A percentile compares a stretch with the other conserved stretches of the same genome.
These are phyloP conservation scores for Kryptopterus vitreolus DNA, from an alignment of 2,797 vertebrate species.

Conservation along the genomic window DNA sequence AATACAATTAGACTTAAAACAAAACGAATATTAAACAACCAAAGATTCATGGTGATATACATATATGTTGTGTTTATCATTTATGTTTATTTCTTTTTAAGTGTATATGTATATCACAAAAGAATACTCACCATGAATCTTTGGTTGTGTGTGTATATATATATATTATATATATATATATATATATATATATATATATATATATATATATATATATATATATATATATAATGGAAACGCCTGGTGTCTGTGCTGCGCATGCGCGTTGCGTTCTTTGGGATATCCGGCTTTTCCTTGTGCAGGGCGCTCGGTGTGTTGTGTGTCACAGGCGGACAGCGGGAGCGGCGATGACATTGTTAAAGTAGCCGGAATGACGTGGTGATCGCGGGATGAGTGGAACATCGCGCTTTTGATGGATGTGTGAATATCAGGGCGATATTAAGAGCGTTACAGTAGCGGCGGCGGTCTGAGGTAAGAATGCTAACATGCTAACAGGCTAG, in stretches of 20 bases:
- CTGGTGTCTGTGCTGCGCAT: constrained; percentile 11
- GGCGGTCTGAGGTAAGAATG: constrained; percentile 6
- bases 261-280: not conserved
- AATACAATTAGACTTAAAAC: not conserved
- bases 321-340: not conserved
- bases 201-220: no score
- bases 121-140: no score
- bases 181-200: no score
- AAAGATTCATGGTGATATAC: not conserved
- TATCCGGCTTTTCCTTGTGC: constrained; percentile 25
- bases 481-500: constrained; percentile 27
- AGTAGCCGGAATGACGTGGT: not conserved
- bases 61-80: not conserved
- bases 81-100: not conserved
- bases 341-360: not conserved
- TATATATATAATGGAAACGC: no score
- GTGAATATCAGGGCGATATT: not conserved
- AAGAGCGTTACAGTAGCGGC: not conserved
- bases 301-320: not conserved
- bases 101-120: not conserved
- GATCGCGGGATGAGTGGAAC: not conserved
- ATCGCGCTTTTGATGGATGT: not conserved
- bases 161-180: no score
- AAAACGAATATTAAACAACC: not conserved
- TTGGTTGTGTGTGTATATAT: no score